Conservation (phyloP, 2,888 invertebrate species). For the Chydorus sphaericus region DNA sequence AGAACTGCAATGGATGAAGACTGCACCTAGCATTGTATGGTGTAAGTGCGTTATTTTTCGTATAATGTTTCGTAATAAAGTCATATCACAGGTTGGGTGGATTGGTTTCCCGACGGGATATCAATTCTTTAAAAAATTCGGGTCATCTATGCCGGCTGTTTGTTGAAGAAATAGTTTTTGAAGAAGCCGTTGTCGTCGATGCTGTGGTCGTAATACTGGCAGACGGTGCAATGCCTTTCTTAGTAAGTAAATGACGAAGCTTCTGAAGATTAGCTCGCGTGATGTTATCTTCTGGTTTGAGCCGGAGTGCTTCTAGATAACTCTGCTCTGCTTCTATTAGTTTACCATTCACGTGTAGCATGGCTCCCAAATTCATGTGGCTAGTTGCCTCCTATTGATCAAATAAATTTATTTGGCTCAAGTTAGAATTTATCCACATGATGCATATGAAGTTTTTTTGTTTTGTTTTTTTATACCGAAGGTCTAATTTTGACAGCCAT, state of each 20-base stretch:
- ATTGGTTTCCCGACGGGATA: no score
- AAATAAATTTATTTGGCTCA: background rate
- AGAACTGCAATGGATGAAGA: no score
- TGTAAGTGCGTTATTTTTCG: no score
- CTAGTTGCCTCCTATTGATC: slow-evolving; percentile 63
- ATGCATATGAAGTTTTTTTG: background rate
- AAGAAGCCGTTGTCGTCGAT: no score
- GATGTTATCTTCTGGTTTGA: slow-evolving; percentile 77
- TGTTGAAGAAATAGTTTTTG: no score
- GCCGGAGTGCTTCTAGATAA: slow-evolving; percentile 66
- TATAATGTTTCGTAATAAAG: no score
- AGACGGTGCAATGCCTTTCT: slow-evolving; percentile 13
- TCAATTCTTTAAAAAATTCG: no score
- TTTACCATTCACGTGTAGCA: slow-evolving; percentile 83
- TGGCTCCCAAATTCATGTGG: slow-evolving; percentile 88
- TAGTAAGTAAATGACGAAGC: slow-evolving; percentile 36
- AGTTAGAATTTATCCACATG: background rate
- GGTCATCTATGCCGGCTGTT: no score
- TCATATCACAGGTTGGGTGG: no score
- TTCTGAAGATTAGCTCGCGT: slow-evolving; percentile 79
- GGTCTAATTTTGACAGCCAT: slow-evolving; percentile 51
- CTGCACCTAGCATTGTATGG: no score
- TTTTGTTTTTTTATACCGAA: slow-evolving; percentile 33
- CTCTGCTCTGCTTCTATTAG: slow-evolving; percentile 71
- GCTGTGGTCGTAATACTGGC: no score